These are phyloP conservation scores for Pristiophorus japonicus DNA, from an alignment of 2,113 vertebrate species.

Conservation along the genomic window DNA sequence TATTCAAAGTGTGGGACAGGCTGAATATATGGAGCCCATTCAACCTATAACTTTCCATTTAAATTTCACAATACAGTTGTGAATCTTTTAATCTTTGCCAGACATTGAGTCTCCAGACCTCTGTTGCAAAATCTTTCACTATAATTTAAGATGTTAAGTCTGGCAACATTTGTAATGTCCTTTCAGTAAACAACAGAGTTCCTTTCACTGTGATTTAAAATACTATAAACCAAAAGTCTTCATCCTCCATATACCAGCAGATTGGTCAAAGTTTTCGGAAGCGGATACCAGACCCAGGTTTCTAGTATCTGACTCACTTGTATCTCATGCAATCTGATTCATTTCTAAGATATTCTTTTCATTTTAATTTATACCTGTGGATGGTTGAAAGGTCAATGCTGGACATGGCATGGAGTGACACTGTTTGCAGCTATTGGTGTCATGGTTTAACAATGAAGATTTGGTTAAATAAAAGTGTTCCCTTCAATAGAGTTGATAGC, in stretches of 20 bases:
- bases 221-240: constrained; percentile 34
- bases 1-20: neutral
- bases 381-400: neutral
- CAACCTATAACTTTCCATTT: constrained; percentile 24
- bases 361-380: neutral
- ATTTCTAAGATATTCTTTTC: neutral
- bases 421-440: neutral
- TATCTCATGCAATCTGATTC: neutral
- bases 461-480: neutral
- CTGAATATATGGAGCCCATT: neutral
- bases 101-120: constrained; percentile 33
- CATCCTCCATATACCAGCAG: neutral
- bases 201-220: constrained; percentile 33
- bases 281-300: too few species aligned
- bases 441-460: neutral
- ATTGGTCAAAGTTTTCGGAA: neutral
- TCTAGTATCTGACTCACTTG: too few species aligned
- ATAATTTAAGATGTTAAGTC: constrained; percentile 37
- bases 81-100: constrained; percentile 36
- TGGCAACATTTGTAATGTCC: constrained; percentile 34
- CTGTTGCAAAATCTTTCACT: constrained; percentile 30
- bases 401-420: neutral
- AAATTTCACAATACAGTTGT: constrained; percentile 23
- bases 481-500: neutral
- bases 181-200: constrained; percentile 33